Evolutionary conservation across 2,113 vertebrate genomes (phyloP).

Genomic region (Notechis scutatus): DNA sequence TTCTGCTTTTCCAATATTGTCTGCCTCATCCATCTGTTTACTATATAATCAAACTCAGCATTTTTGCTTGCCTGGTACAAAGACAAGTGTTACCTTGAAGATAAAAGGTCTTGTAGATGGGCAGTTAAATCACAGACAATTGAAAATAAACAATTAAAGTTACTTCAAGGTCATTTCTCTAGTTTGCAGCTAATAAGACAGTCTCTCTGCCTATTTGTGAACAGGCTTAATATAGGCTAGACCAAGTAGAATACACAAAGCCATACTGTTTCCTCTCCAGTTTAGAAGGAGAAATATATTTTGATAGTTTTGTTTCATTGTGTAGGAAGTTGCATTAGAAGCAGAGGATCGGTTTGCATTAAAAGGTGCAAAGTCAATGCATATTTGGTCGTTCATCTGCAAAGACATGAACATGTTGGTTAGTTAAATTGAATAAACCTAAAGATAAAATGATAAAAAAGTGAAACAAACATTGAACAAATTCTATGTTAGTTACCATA

Average conservation of each 20-base stretch:
- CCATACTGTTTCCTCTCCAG: background rate
- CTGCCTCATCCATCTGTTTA: background rate
- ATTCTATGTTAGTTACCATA: background rate
- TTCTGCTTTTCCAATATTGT: background rate
- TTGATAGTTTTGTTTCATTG: background rate
- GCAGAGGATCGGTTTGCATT: background rate
- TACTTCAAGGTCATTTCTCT: background rate
- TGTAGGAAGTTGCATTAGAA: slow-evolving; percentile 14
- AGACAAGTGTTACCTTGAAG: background rate
- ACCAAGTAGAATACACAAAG: background rate
- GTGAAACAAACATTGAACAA: slow-evolving; percentile 12
- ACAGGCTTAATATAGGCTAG: slow-evolving; percentile 13
- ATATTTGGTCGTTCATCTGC: background rate
- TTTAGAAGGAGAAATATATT: slow-evolving; percentile 4
- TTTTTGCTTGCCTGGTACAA: background rate
- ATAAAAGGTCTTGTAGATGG: background rate
- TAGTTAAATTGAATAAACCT: background rate
- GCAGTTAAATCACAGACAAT: background rate
- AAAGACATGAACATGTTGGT: background rate
- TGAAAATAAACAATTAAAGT: background rate
- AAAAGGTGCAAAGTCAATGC: background rate
- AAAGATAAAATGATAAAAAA: background rate
- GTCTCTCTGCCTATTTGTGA: background rate
- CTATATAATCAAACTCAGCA: background rate
- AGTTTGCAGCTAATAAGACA: background rate